phyloP scores from a whole-genome alignment of 2,113 vertebrate species.

The Copsychus sechellarum region DNA sequence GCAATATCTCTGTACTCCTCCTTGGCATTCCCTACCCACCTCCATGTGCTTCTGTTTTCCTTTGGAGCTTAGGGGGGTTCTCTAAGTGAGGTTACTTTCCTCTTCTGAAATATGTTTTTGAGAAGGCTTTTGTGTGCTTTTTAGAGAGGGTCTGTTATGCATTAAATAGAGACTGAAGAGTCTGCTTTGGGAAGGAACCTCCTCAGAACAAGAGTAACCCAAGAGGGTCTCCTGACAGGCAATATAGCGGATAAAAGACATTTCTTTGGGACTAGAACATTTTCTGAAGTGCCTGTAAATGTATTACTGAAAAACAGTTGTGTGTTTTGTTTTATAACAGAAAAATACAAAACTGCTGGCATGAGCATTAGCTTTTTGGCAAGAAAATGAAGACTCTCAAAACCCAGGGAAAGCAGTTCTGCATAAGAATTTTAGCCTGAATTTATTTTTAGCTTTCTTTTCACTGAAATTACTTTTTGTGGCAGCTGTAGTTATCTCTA shows the following conservation, averaged over 20 bases:
- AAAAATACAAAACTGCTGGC: not conserved
- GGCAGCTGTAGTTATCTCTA: not conserved
- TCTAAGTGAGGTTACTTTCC: not conserved
- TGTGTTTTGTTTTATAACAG: not conserved
- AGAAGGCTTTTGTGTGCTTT: not conserved
- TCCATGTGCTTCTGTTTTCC: not conserved
- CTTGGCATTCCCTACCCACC: not conserved
- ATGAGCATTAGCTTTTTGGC: not conserved
- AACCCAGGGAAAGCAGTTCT: not conserved
- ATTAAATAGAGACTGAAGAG: not conserved
- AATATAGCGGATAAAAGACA: not conserved
- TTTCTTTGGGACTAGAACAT: not conserved
- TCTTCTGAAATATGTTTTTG: not conserved
- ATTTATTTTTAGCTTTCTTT: constrained; percentile 20
- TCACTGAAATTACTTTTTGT: not conserved
- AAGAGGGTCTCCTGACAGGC: not conserved
- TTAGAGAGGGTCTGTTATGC: not conserved
- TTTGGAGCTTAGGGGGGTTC: not conserved
- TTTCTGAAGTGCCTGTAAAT: not conserved
- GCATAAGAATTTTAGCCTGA: not conserved
- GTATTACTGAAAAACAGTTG: not conserved
- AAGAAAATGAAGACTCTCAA: not conserved
- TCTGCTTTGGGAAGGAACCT: not conserved
- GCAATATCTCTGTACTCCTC: not conserved
- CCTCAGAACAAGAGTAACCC: not conserved